Percentiles rank a stretch among this genome's conserved stretches.
Evolutionary conservation across 2,888 invertebrate species (phyloP).

Genomic region (Ophioninae sp.): DNA sequence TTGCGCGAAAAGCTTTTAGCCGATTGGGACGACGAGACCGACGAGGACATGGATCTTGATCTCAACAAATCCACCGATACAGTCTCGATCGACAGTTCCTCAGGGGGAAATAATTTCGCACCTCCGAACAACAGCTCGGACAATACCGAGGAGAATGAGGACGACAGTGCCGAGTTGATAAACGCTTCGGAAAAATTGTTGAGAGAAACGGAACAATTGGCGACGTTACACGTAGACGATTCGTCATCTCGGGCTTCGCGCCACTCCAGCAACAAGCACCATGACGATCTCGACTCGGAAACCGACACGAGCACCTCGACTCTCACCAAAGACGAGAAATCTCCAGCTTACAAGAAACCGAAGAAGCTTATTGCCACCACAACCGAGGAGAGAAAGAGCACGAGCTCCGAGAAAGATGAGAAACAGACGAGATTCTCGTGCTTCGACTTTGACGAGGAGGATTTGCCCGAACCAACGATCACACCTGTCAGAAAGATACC

Average conservation of each 20-base stretch:
- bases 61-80: constrained; percentile 67
- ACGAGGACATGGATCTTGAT: constrained; percentile 78
- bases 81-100: constrained; percentile 51
- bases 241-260: constrained; percentile 50
- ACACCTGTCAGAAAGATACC: constrained; percentile 85
- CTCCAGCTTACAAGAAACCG: constrained; percentile 54
- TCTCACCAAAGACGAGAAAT: constrained; percentile 52
- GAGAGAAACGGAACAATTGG: constrained; percentile 74
- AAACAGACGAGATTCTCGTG: constrained; percentile 84
- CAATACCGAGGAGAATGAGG: constrained; percentile 49
- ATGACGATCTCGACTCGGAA: constrained; percentile 46
- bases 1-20: constrained; percentile 87
- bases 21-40: constrained; percentile 89
- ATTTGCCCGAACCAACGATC: constrained; percentile 85
- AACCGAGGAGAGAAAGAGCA: constrained; percentile 61
- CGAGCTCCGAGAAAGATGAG: constrained; percentile 63
- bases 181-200: constrained; percentile 74
- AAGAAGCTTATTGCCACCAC: constrained; percentile 57
- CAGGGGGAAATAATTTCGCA: constrained; percentile 14
- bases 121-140: constrained; percentile 20
- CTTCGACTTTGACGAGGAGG: constrained; percentile 91
- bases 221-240: constrained; percentile 65
- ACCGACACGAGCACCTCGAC: constrained; percentile 36
- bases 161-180: constrained; percentile 70
- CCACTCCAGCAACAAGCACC: constrained; percentile 55